phyloP scores from a whole-genome alignment of 2,797 vertebrate genomes.

The Champsocephalus esox region DNA sequence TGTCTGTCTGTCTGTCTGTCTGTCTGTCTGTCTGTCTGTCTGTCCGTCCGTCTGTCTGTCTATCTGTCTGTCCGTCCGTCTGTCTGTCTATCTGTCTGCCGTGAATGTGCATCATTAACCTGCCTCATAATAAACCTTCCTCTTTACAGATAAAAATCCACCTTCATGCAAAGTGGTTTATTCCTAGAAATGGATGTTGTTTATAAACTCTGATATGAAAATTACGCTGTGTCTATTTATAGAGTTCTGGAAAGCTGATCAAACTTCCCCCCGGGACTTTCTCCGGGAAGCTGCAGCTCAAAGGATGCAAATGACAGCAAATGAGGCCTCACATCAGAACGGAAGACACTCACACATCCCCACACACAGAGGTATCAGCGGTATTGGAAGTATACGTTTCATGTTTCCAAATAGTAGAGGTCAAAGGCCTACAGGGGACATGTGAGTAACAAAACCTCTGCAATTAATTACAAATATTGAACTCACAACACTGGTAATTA shows the following conservation, averaged over 20 bases:
- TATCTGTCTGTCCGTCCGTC: too few species aligned
- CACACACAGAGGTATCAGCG: not conserved
- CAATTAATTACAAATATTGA: not conserved
- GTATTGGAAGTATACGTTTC: not conserved
- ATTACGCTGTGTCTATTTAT: conserved; percentile 33
- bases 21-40: too few species aligned
- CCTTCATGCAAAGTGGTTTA: not conserved
- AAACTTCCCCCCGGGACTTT: conserved; percentile 63
- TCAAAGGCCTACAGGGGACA: not conserved
- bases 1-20: too few species aligned
- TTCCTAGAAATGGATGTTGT: conserved; percentile 34
- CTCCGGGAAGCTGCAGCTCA: conserved; percentile 53
- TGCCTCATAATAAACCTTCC: conserved; percentile 36
- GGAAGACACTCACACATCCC: not conserved
- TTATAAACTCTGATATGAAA: conserved; percentile 37
- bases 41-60: too few species aligned
- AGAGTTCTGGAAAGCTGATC: conserved; percentile 48
- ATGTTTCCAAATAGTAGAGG: not conserved
- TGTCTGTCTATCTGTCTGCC: conserved; percentile 15
- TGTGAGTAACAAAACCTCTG: not conserved
- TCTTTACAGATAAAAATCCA: conserved; percentile 17
- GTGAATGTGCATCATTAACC: conserved; percentile 14
- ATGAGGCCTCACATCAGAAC: conserved; percentile 46
- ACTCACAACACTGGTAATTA: too few species aligned
- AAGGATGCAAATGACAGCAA: conserved; percentile 68